These are phyloP conservation scores for Plebejus melissa DNA, from an alignment of 2,888 invertebrate genomes.

Conservation along the genomic window DNA sequence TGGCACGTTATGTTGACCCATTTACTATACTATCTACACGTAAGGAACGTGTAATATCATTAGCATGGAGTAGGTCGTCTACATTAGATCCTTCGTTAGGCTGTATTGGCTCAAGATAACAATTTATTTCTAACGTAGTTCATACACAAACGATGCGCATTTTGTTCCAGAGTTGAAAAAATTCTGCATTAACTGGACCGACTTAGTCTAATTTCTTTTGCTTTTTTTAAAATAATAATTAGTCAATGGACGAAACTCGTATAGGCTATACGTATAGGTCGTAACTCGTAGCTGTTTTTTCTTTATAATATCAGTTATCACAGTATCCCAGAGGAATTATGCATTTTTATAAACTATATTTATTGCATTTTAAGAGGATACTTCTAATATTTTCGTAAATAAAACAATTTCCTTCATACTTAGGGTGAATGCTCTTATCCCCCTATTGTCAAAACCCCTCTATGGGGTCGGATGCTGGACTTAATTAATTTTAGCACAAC, in stretches of 20 bases:
- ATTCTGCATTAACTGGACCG: neutral
- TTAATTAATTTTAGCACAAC: neutral
- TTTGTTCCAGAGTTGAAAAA: neutral
- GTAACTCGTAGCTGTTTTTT: too few relatives aligned
- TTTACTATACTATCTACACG: slow-evolving; percentile 40
- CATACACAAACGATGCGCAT: neutral
- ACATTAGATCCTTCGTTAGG: neutral
- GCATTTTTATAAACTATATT: too few relatives aligned
- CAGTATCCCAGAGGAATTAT: too few relatives aligned
- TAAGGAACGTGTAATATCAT: slow-evolving; percentile 7
- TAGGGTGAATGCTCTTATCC: neutral
- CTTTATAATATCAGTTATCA: too few relatives aligned
- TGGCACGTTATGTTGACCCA: slow-evolving; percentile 72
- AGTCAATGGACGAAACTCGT: too few relatives aligned
- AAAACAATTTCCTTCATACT: neutral
- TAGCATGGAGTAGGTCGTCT: neutral
- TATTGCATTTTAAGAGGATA: neutral
- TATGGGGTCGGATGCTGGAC: neutral
- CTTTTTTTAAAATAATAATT: neutral
- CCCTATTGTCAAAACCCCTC: neutral
- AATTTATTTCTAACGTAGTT: neutral
- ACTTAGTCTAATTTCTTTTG: neutral
- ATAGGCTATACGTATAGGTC: too few relatives aligned
- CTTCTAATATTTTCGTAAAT: neutral
- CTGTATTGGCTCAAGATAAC: neutral